Base-by-base conservation (phyloP, 2,113 vertebrate species). In the Gnathonemus echidnorhynchus region DNA sequence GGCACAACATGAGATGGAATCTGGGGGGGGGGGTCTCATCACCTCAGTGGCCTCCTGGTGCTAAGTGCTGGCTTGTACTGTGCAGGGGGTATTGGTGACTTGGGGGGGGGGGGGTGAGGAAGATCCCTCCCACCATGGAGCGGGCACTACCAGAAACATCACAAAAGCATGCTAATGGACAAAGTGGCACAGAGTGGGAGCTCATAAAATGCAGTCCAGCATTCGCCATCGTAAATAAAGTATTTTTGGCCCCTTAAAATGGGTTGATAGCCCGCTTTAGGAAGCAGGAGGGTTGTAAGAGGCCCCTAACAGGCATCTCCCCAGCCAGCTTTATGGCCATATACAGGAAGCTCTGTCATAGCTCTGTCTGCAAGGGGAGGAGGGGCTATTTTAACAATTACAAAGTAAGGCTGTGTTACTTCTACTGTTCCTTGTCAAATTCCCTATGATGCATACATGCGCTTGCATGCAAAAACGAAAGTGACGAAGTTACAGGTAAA, bases 121-220 rank as follows among this genome's bases (percentile, higher is more conserved):
- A 6, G 89, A 53, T 58, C 24, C 35, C 80, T 92, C 83, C 74
- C 88, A 88, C 87, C n/a, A 89, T 74, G 66, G 92, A 91, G 45
- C 4, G 35, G 52, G 74, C 90, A 90, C 56, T 87, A 87, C 58
- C 62, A 42, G 15, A 53, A 80, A 91, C 87, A 90, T 27, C 77
- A 89, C 17, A 62, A 87, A 80, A 42, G 89, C 87, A 89, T 84
- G 27, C 52, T 77, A 66, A 90, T 91, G 89, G 89, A 93, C 91
- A 48, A 90, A 92, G 88, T 91, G 86, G 56, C 91, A 88, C 91
- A 85, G 89, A 89, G n/a, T 91, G 80, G 91, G 90, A 89, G 77
- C 89, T 92, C 92, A 92, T 94, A 91, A 92, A 95, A 90, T 88
- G 91, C 91, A 92, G 62, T 58, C 90, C 62, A 90, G 91, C 83